Conservation (phyloP, 2,888 invertebrate genomes). For the Drosophila antonietae region DNA sequence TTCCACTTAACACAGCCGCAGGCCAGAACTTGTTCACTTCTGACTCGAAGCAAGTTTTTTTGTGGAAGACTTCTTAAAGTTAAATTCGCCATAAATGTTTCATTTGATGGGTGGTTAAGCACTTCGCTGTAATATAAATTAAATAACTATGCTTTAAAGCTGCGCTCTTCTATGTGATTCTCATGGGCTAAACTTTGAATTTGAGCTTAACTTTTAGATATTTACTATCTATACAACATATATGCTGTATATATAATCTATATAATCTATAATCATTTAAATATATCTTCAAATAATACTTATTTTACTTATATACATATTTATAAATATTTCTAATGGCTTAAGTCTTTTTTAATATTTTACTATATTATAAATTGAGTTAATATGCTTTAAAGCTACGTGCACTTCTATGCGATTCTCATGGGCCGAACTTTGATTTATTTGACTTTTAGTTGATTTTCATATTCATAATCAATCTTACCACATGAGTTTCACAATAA, state of each 20-base stretch:
- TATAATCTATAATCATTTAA: too few species aligned
- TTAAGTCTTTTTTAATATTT: too few species aligned
- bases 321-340: too few species aligned
- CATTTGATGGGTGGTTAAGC: background rate
- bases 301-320: too few species aligned
- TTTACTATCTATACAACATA: too few species aligned
- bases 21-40: background rate
- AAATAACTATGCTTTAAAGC: background rate
- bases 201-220: too few species aligned
- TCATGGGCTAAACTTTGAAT: background rate
- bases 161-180: background rate
- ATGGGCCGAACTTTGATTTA: background rate
- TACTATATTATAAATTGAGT: background rate
- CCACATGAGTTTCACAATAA: background rate
- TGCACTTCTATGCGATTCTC: background rate
- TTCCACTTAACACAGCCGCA: constrained; percentile 9
- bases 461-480: background rate
- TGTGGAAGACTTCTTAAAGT: background rate
- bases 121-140: background rate
- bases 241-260: too few species aligned
- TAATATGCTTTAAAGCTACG: background rate
- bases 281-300: too few species aligned
- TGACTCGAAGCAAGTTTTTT: background rate
- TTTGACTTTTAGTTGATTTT: background rate
- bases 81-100: background rate